Evolutionary conservation across 2,797 vertebrate genomes (phyloP), one percentile per base, ranked within the genome.

Genomic region (Paguma larvata): DNA sequence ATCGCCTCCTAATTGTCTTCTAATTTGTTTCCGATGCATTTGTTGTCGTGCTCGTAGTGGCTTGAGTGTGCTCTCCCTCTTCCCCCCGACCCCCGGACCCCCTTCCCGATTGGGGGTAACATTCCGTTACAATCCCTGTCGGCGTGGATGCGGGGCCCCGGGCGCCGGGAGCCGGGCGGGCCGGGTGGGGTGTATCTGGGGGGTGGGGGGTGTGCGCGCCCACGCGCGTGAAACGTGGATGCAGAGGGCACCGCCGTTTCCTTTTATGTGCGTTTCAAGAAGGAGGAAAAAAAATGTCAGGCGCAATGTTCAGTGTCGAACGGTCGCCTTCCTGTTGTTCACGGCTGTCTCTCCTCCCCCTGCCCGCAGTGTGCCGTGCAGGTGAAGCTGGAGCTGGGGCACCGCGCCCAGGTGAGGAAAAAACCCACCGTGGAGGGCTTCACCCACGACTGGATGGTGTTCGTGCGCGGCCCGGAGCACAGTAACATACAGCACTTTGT

Each of bases 401-500:
- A 99, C 98, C 99, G 99, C 97, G 99, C 99, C 98, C 99, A 99
- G 99, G 99, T 99, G 98, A 99, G 99, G 95, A 99, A 99, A 99
- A 99, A 99, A 99, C 99, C 99, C 98, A 99, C 99, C 0, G 99
- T 99, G 98, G 99, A 99, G 98, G 99, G 99, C 95, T 99, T 99
- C 98, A 99, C 99, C 95, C 99, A 99, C 98, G 99, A 99, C 99
- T 99, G 99, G 99, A 99, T 99, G 99, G 99, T 99, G 99, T 99
- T 99, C 96, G 99, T 99, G 97, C 99, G 99, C 97, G 99, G 99
- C 95, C 99, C 99, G 2, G 99, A 99, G 98, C 99, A 99, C 98
- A 99, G 99, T 98, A 99, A 99, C 99, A 99, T 99, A 98, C 99
- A 99, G 99, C 99, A 99, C 99, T 99, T 99, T 98, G 99, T 99